Evolutionary conservation across 2,797 vertebrate genomes (phyloP).

Genomic region (Melanitta fusca): DNA sequence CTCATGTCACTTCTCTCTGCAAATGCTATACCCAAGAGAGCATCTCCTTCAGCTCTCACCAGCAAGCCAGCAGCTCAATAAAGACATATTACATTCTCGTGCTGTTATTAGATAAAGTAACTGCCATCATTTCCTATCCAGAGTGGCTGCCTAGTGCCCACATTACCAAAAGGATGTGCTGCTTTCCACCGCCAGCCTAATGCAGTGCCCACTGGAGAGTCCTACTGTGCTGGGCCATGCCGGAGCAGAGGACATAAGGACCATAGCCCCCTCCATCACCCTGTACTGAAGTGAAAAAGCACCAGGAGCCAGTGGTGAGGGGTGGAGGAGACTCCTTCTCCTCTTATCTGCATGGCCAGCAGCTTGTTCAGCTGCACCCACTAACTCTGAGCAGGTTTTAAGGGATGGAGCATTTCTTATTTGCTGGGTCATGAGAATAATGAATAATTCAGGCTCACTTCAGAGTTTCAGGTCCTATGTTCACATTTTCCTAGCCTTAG

Average conservation of each 20-base stretch:
- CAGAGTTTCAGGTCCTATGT: not conserved
- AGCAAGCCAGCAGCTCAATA: slow-evolving; percentile 51
- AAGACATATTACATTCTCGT: slow-evolving; percentile 37
- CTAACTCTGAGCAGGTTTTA: not conserved
- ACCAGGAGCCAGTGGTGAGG: not conserved
- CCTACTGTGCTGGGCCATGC: not conserved
- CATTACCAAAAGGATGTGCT: slow-evolving; percentile 10
- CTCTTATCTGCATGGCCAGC: fast-evolving
- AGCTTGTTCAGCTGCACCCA: not conserved
- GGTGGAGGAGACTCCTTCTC: not conserved
- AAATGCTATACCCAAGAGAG: slow-evolving; percentile 22
- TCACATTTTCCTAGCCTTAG: not conserved
- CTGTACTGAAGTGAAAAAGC: not conserved
- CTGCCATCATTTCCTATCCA: slow-evolving; percentile 37
- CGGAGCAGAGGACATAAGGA: fast-evolving
- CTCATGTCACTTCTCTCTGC: slow-evolving; percentile 34
- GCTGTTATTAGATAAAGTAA: slow-evolving; percentile 50
- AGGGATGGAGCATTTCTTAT: not conserved
- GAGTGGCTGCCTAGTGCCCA: slow-evolving; percentile 18
- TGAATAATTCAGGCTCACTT: not conserved
- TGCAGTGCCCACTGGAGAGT: not conserved
- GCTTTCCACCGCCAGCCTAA: slow-evolving; percentile 6
- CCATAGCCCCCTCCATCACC: fast-evolving
- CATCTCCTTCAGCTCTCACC: slow-evolving; percentile 43
- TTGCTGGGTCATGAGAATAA: not conserved